Conservation (phyloP, 2,113 vertebrate species). For the Eonycteris spelaea region DNA sequence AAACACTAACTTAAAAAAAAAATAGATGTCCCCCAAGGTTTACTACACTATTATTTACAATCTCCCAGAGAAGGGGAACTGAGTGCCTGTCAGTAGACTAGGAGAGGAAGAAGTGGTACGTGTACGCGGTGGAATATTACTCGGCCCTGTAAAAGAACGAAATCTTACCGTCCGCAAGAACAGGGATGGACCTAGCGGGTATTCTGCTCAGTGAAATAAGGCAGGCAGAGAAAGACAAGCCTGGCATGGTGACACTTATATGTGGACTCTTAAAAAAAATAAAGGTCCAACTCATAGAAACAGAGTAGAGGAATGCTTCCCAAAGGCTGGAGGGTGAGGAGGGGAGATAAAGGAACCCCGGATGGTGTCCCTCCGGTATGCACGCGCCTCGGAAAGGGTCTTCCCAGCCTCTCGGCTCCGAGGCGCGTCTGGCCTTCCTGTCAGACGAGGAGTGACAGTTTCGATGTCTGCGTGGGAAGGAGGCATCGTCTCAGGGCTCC, state of each 20-base stretch:
- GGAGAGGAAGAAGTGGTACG: no score
- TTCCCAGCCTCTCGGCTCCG: neutral
- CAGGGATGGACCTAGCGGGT: neutral
- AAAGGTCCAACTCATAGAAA: neutral
- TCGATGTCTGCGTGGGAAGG: neutral
- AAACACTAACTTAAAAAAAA: no score
- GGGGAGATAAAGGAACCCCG: fast-evolving
- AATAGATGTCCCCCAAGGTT: no score
- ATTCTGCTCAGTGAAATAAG: neutral
- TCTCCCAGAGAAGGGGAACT: neutral
- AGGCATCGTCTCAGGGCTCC: fast-evolving
- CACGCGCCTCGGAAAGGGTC: no score
- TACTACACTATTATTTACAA: no score
- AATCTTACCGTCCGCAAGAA: neutral
- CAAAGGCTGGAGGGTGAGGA: no score
- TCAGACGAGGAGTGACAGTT: neutral
- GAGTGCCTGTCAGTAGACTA: fast-evolving
- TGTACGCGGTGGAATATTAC: neutral
- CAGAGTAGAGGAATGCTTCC: neutral
- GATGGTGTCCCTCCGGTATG: fast-evolving
- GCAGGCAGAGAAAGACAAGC: neutral
- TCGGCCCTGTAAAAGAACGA: neutral
- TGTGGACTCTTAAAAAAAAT: neutral
- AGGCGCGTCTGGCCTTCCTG: neutral
- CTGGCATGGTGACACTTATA: no score